Evolutionary conservation across 2,797 vertebrate genomes (phyloP), one percentile per base, ranked within the genome.

Genomic region (Pipistrellus pygmaeus): DNA sequence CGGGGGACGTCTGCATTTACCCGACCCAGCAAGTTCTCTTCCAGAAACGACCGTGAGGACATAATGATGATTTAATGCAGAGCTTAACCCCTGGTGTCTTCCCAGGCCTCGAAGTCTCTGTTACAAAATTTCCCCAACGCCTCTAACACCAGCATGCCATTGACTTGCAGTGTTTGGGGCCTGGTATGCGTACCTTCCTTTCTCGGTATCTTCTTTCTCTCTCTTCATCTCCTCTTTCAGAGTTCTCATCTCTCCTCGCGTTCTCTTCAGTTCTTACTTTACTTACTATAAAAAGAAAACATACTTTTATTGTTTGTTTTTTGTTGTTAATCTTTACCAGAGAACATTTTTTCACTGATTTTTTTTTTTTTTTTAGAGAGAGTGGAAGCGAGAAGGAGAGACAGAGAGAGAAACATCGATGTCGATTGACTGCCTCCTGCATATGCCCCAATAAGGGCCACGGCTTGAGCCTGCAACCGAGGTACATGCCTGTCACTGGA

Each of bases 91-190:
- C 2, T 30, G 15, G 20, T 35, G 32, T 10, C 51, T 25, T 55
- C 85, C 98, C 98, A 97, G 10, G 96, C 21, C 98, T 98, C 82
- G 98, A 98, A 96, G 72, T 98, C 88, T 96, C 92, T 95, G 35
- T 96, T 96, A 97, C 96, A 78, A 13, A 97, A 96, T 93, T 96
- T 95, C 76, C 98, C 98, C 96, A 96, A 90, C 0, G 21, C 51
- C 51, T 25, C 83, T 73, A 53, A 80, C 0, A 3, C 46, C 0
- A 84, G 21, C 1, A 1, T 44, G 2, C 0, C 20, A 23, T 62
- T 8, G 8, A 21, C 23, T 8, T 8, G 12, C 15, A 12, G 25
- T 15, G 12, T 25, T 3, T 11, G 8, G 14, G 5, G 57, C 60
- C 5, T 0, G 2, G 4, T 32, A 8, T 14, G 1, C 18, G 0